These are phyloP conservation scores for Parnassius smintheus DNA, from an alignment of 2,888 invertebrate species.

Conservation along the genomic window DNA sequence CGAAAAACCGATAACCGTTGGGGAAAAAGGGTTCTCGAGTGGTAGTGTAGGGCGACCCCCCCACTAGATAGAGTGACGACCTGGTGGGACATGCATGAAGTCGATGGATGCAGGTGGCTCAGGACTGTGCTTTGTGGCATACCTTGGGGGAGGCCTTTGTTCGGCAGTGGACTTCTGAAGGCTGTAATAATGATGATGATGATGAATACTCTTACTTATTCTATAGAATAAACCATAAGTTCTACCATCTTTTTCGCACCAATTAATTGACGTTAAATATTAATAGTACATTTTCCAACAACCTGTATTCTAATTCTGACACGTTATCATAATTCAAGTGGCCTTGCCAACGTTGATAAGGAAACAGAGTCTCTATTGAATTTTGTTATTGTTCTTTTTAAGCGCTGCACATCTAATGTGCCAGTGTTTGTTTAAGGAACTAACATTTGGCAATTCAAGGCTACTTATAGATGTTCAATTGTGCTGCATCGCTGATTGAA, in stretches of 20 bases:
- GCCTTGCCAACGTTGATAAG: conserved; percentile 69
- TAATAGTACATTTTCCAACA: conserved; percentile 36
- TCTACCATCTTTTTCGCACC: not conserved
- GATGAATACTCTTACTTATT: too few species aligned
- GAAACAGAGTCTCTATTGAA: conserved; percentile 43
- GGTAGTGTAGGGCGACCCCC: too few species aligned
- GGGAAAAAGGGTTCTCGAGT: too few species aligned
- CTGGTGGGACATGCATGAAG: too few species aligned
- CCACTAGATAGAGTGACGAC: too few species aligned
- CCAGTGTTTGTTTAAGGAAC: conserved; percentile 32
- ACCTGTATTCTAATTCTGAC: conserved; percentile 66
- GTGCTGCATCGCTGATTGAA: conserved; percentile 36
- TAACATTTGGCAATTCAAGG: conserved; percentile 38
- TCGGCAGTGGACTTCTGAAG: too few species aligned
- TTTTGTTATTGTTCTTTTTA: conserved; percentile 48
- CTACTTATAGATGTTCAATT: conserved; percentile 32
- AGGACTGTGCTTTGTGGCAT: too few species aligned
- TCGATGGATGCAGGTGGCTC: too few species aligned
- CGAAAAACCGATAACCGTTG: too few species aligned
- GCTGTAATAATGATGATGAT: too few species aligned
- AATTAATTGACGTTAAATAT: not conserved
- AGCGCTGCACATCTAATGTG: conserved; percentile 47
- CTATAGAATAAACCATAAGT: too few species aligned
- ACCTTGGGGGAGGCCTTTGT: too few species aligned
- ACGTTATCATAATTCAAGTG: conserved; percentile 65